phyloP scores from a whole-genome alignment of 2,113 vertebrate genomes.

The Marmota monax region DNA sequence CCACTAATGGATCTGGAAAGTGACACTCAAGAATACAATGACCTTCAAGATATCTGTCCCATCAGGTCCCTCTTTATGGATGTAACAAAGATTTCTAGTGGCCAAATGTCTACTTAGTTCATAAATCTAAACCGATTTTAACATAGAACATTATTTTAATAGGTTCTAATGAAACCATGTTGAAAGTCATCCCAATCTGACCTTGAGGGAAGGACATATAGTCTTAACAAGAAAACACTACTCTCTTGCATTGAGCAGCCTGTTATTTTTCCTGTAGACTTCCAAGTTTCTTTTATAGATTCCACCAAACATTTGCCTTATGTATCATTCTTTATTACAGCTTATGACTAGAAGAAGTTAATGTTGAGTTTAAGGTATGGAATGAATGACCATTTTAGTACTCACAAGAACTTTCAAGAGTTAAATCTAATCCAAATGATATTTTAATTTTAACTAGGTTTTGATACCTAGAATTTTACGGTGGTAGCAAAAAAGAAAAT shows the following conservation, averaged over 20 bases:
- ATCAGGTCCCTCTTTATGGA: conserved; percentile 48
- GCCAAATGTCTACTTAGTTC: conserved; percentile 83
- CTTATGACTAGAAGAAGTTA: conserved; percentile 78
- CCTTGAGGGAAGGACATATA: conserved; percentile 79
- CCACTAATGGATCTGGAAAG: conserved; percentile 3
- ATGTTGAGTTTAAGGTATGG: conserved; percentile 79
- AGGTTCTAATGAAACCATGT: conserved; percentile 80
- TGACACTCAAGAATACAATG: conserved; percentile 63
- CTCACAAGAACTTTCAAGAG: conserved; percentile 78
- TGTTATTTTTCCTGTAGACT: conserved; percentile 60
- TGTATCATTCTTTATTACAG: conserved; percentile 78
- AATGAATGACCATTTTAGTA: conserved; percentile 80
- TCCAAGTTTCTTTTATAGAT: conserved; percentile 74
- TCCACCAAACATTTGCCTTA: conserved; percentile 76
- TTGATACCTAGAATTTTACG: conserved; percentile 76
- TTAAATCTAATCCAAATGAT: conserved; percentile 76
- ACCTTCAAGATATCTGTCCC: conserved; percentile 70
- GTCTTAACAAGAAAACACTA: conserved; percentile 78
- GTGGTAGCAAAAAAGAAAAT: neutral
- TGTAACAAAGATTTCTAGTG: conserved; percentile 67
- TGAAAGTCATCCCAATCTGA: conserved; percentile 77
- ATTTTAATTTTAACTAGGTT: conserved; percentile 77
- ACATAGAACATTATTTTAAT: conserved; percentile 78
- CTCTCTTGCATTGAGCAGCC: conserved; percentile 73
- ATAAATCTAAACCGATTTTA: conserved; percentile 84